phyloP scores from a whole-genome alignment of 2,888 invertebrate genomes.

The Synergus japonicus region DNA sequence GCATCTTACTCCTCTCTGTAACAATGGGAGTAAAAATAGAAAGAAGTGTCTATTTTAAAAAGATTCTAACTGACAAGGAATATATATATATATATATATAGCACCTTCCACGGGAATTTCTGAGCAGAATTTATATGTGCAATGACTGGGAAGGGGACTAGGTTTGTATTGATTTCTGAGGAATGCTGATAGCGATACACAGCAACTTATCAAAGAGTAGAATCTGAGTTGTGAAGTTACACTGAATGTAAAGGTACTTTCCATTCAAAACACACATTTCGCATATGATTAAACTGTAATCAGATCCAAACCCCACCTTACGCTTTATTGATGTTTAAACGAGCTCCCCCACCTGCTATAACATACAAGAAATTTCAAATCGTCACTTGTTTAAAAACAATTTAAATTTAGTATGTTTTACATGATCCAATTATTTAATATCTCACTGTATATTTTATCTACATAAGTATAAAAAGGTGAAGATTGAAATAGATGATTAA shows the following conservation, averaged over 20 bases:
- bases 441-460: too few species aligned
- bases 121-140: conserved; percentile 6
- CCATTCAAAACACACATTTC: conserved; percentile 20
- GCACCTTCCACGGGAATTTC: conserved; percentile 1
- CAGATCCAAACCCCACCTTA: neutral
- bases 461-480: neutral
- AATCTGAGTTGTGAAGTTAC: conserved; percentile 15
- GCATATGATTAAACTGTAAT: neutral
- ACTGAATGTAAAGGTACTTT: neutral
- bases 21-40: neutral
- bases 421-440: too few species aligned
- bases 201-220: conserved; percentile 7
- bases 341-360: neutral
- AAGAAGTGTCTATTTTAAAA: neutral
- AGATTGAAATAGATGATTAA: conserved; percentile 19
- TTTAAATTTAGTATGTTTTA: conserved; percentile 14
- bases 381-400: conserved; percentile 4
- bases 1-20: too few species aligned
- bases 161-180: conserved; percentile 30
- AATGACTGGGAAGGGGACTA: neutral
- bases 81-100: neutral
- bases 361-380: neutral
- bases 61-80: conserved; percentile 11
- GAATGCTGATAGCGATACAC: conserved; percentile 20
- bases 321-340: neutral